phyloP scores from a whole-genome alignment of 2,797 vertebrate genomes.

The Oceanodroma leucorhoa region DNA sequence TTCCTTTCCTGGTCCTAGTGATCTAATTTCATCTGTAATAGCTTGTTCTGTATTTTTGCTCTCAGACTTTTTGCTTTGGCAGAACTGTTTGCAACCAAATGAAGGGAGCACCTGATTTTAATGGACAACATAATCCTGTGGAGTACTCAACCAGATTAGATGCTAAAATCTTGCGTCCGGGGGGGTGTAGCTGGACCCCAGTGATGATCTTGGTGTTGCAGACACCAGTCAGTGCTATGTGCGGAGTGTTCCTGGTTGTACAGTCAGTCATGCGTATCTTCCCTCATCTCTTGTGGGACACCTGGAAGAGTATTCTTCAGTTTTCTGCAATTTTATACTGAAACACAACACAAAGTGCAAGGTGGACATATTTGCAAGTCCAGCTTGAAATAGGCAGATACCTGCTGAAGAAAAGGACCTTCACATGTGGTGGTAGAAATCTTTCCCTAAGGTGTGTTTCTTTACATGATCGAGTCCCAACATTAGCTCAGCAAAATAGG shows the following conservation, averaged over 20 bases:
- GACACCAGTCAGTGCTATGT: not conserved
- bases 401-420: not conserved
- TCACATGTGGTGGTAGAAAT: fast-evolving
- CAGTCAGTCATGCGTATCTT: fast-evolving
- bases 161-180: not conserved
- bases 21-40: constrained; percentile 19
- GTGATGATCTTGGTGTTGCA: not conserved
- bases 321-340: not conserved
- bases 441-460: not conserved
- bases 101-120: not conserved
- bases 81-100: not conserved
- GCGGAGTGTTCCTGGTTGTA: fast-evolving
- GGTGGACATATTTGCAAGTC: not conserved
- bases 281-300: not conserved
- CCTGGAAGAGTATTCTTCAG: not conserved
- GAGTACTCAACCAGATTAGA: not conserved
- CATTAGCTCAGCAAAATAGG: not conserved
- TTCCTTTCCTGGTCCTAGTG: not conserved
- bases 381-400: not conserved
- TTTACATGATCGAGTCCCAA: fast-evolving
- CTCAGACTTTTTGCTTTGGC: not conserved
- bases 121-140: not conserved
- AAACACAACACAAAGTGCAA: not conserved
- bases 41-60: not conserved
- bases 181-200: not conserved